phyloP scores from a whole-genome alignment of 2,797 vertebrate genomes.

The Macroramphosus scolopax region DNA sequence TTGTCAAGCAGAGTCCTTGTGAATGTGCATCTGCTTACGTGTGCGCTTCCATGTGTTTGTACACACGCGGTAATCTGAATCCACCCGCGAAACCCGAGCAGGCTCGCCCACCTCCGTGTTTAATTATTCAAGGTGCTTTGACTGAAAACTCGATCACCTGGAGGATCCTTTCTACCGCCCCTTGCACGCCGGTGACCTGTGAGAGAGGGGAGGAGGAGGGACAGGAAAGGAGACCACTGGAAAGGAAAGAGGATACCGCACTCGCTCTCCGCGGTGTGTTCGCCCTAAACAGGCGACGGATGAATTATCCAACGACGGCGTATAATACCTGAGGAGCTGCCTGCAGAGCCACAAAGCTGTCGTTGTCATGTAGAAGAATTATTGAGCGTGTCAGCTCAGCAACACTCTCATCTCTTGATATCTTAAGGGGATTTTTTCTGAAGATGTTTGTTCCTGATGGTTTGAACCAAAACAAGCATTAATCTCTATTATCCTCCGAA shows the following conservation, averaged over 20 bases:
- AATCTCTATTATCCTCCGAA: constrained; percentile 36
- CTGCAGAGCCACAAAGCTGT: constrained; percentile 26
- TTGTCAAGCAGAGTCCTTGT: background rate
- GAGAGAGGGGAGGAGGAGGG: constrained; percentile 13
- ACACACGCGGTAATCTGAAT: constrained; percentile 75
- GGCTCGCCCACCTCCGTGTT: constrained; percentile 66
- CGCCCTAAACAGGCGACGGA: constrained; percentile 58
- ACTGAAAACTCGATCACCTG: constrained; percentile 76
- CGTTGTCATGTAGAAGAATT: constrained; percentile 7
- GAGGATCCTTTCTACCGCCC: constrained; percentile 57
- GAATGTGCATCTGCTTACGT: constrained; percentile 35
- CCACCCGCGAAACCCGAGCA: constrained; percentile 68
- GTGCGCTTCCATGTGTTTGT: constrained; percentile 59
- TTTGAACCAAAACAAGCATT: constrained; percentile 42
- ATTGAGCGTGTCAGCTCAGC: too few relatives aligned
- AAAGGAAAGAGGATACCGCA: constrained; percentile 58
- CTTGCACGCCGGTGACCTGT: constrained; percentile 7
- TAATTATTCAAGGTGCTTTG: constrained; percentile 81
- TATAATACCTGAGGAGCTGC: constrained; percentile 31
- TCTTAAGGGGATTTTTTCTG: too few relatives aligned
- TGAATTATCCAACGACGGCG: constrained; percentile 62
- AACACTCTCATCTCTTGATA: too few relatives aligned
- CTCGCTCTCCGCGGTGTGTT: constrained; percentile 54
- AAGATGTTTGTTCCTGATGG: too few relatives aligned
- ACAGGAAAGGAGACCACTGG: constrained; percentile 47